Evolutionary conservation across 1,140 invertebrate genomes (phyloP).

Genomic region (Heliconius hewitsoni): DNA sequence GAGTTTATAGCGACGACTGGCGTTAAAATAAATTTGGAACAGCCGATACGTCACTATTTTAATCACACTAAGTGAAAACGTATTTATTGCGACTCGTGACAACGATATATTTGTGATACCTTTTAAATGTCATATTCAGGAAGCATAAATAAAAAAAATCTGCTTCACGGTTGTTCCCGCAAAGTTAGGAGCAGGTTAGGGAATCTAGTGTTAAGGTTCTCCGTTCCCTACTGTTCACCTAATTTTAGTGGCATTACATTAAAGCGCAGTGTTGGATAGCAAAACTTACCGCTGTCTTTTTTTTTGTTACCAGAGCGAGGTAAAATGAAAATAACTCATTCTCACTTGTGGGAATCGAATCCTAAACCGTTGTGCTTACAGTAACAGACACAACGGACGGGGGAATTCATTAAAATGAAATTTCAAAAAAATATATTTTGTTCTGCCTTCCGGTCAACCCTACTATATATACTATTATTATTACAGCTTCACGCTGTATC

Average conservation of each 20-base stretch:
- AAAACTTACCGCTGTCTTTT: not conserved
- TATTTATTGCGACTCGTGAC: constrained; percentile 50
- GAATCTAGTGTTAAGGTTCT: not conserved
- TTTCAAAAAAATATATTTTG: no score
- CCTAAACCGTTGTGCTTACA: no score
- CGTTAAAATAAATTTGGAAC: constrained; percentile 47
- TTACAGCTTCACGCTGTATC: no score
- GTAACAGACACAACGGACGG: no score
- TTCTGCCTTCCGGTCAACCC: no score
- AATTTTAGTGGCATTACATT: not conserved
- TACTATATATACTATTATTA: no score
- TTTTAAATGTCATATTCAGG: not conserved
- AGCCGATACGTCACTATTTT: constrained; percentile 56
- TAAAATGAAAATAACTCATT: not conserved
- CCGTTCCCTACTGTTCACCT: not conserved
- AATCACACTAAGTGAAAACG: constrained; percentile 67
- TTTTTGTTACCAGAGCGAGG: not conserved
- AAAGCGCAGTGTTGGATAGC: not conserved
- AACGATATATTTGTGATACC: not conserved
- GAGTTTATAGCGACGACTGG: constrained; percentile 34
- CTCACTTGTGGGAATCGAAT: no score
- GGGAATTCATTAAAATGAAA: no score
- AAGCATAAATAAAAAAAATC: no score
- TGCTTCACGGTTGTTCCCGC: no score
- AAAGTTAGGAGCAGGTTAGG: not conserved